phyloP scores from a whole-genome alignment of 2,888 invertebrate species.

The Archips xylosteana region DNA sequence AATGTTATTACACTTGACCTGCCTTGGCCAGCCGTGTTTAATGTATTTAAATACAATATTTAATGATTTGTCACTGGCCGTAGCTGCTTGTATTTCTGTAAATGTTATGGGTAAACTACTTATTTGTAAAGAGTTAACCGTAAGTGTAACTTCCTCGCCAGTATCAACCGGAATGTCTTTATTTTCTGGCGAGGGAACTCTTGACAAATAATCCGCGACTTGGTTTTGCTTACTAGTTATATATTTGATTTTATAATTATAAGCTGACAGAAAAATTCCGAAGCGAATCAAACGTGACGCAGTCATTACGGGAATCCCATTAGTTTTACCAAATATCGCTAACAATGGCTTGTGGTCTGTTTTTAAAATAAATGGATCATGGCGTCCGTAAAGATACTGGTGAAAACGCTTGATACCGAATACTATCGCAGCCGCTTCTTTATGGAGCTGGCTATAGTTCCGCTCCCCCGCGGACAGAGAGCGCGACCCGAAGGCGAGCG shows the following conservation, averaged over 20 bases:
- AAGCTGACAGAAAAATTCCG: slow-evolving; percentile 31
- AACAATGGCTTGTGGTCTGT: slow-evolving; percentile 15
- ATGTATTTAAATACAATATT: slow-evolving; percentile 1
- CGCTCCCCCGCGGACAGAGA: slow-evolving; percentile 19
- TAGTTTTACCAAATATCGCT: slow-evolving; percentile 15
- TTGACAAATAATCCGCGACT: background rate
- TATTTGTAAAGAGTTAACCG: slow-evolving; percentile 16
- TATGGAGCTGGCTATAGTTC: slow-evolving; percentile 28
- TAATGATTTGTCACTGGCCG: slow-evolving; percentile 8
- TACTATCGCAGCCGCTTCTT: slow-evolving; percentile 18
- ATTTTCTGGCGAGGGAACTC: background rate
- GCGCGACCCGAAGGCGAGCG: slow-evolving; percentile 40
- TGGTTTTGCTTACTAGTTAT: background rate
- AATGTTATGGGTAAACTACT: background rate
- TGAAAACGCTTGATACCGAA: slow-evolving; percentile 8
- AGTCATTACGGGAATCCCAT: slow-evolving; percentile 15
- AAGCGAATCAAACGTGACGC: slow-evolving; percentile 32
- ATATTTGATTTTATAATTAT: slow-evolving; percentile 27
- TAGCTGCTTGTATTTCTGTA: slow-evolving; percentile 6
- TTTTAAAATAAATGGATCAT: slow-evolving; percentile 13
- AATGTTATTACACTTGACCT: slow-evolving; percentile 8
- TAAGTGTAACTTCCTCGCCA: background rate
- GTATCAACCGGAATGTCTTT: background rate
- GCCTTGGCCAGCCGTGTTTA: slow-evolving; percentile 12
- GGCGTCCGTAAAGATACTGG: slow-evolving; percentile 12